Evolutionary conservation across 2,113 vertebrate species (phyloP), one percentile per base, ranked within the genome.

Genomic region (Oenanthe oenanthe): DNA sequence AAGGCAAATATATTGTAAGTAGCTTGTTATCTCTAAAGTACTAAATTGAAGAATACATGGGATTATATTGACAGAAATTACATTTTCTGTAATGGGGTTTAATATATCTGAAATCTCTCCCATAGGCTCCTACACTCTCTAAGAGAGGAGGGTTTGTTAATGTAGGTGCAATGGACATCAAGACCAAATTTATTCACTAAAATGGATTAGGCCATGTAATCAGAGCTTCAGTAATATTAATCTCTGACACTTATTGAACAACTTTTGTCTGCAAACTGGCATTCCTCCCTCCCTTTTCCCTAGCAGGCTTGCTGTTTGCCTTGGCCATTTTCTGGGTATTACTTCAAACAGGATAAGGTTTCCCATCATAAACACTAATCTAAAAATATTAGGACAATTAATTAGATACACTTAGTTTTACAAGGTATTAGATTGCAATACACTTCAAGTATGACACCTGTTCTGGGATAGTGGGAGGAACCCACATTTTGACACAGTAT

Each of bases 31-130:
- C 98, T 98, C 98, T 96, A 96, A 98, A 98, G 98, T 98, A 98
- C 98, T 98, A 98, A 98, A 99, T 98, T 98, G 98, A 98, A 99
- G 98, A 99, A 99, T 98, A 98, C 98, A 98, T 86, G 95, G 98
- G 98, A 99, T 99, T 99, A 99, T 98, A 98, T 98, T 98, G 98
- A 98, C 98, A 99, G 98, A 98, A 98, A 99, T 99, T 98, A 98
- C 98, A 98, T 98, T 98, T 98, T 98, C 97, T 97, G 97, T 99
- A 99, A 99, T 99, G 97, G 98, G 97, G 97, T 98, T 99, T 99
- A 99, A 98, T 98, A 97, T 97, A 98, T 98, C 98, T 98, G 97
- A 98, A 97, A 98, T 98, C 97, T 97, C 96, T 98, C 96, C 96
- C 97, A 97, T 96, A 96, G 96, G 97, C 96, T 97, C 85, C 85